Conservation (phyloP, 2,888 invertebrate species). For the Argynnis bischoffii region DNA sequence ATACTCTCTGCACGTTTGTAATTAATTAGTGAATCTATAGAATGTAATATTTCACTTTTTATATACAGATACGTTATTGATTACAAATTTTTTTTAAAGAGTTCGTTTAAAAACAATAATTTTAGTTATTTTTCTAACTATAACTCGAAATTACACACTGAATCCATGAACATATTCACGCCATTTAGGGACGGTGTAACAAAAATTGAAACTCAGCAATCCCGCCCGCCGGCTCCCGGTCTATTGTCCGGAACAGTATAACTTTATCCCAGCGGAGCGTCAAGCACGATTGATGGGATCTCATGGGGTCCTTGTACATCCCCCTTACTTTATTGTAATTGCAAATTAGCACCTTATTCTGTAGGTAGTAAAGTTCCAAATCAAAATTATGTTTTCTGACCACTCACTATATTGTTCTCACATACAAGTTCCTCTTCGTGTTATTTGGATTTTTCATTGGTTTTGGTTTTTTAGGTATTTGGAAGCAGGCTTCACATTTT, state of each 20-base stretch:
- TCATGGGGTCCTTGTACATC: conserved; percentile 26
- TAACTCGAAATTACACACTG: too few relatives aligned
- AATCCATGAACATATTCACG: background rate
- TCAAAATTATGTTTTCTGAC: background rate
- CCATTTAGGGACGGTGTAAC: background rate
- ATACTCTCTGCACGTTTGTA: too few relatives aligned
- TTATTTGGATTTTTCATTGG: background rate
- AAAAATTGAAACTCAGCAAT: conserved; percentile 6
- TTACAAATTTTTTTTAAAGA: too few relatives aligned
- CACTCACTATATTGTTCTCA: conserved; percentile 17
- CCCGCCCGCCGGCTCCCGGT: conserved; percentile 11
- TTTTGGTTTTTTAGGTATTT: background rate
- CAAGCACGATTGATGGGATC: conserved; percentile 32
- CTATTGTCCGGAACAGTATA: conserved; percentile 25
- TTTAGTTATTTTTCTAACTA: too few relatives aligned
- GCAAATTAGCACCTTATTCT: background rate
- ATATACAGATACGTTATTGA: too few relatives aligned
- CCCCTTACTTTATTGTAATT: background rate
- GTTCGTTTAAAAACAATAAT: too few relatives aligned
- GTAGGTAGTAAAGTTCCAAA: background rate
- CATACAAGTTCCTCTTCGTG: conserved; percentile 12
- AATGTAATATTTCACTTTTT: too few relatives aligned
- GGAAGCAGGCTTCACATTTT: too few relatives aligned
- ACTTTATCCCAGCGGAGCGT: conserved; percentile 23
- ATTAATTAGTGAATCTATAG: too few relatives aligned